A percentile compares a stretch with the other conserved stretches of the same genome.
Evolutionary conservation across 2,113 vertebrate genomes (phyloP).

Genomic region (Dasyprocta punctata): DNA sequence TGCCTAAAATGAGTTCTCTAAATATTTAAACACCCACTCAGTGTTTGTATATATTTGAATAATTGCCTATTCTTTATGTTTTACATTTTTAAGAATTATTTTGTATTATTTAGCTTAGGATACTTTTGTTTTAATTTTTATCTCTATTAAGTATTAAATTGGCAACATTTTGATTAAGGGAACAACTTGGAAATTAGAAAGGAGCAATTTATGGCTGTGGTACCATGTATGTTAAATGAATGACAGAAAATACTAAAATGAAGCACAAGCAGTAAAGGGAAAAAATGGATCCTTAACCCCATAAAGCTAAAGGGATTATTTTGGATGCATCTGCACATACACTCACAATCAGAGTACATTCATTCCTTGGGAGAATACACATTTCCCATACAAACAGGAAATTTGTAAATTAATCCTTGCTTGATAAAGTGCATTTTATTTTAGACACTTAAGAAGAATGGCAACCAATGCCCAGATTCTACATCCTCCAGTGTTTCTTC

Average conservation of each 20-base stretch:
- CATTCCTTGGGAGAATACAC: not conserved
- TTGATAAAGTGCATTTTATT: not conserved
- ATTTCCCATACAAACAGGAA: not conserved
- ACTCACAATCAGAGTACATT: not conserved
- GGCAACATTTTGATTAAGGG: not conserved
- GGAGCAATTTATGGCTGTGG: not conserved
- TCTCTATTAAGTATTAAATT: not conserved
- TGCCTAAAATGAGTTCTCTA: slow-evolving; percentile 16
- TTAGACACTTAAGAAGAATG: not conserved
- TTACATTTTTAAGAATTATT: not conserved
- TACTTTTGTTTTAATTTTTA: not conserved
- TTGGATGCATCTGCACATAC: not conserved
- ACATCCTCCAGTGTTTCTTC: not conserved
- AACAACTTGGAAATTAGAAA: not conserved
- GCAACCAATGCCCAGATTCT: not conserved
- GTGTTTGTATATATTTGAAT: not conserved
- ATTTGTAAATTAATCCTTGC: not conserved
- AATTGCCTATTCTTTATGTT: not conserved
- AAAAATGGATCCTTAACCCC: not conserved
- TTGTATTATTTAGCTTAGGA: not conserved
- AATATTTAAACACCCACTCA: not conserved
- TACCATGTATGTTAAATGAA: not conserved
- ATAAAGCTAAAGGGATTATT: not conserved
- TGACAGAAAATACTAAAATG: not conserved
- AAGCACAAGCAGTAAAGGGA: not conserved